Base-by-base conservation (phyloP, 2,888 invertebrate genomes). In the Anthrax anthrax region DNA sequence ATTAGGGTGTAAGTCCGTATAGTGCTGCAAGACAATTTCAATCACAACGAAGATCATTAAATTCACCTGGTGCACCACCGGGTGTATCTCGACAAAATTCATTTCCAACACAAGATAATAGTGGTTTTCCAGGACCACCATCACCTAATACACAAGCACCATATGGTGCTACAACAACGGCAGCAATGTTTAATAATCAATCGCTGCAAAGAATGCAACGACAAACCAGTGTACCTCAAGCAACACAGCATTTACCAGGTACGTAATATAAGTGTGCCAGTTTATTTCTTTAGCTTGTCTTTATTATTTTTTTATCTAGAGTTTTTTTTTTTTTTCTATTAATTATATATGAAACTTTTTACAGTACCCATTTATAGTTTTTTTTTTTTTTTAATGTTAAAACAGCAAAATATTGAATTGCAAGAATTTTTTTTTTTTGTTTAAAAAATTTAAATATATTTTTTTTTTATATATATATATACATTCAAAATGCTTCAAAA, bases 181-280 rank as follows among this genome's bases (percentile, higher is more conserved):
- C 53, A 41, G 63, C 54, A 49, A 58, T 62, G 46, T 67, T 64
- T 52, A 66, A 61, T 52, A 58, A 57, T 45, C 55, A 55, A 46
- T 64, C 64, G 50, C 49, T 65, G 53, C 64, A 67, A 51, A 61
- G 69, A 18, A 56, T 68, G 53, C 68, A 67, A 51, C 61, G 69
- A 1, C 68, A 68, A 54, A 56, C 58, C 37, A 67, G 63, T 57
- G 61, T 65, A 49, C 67, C 68, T 16, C 69, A 69, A 54, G 63
- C 67, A 42, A 65, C 68, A 32, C 69, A 68, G 54, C 68, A 69
- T 56, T 56, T 69, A 55, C 67, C 68, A 61, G 69, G 69, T 68
- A 56, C 19, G 46, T 43, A 4, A 14, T 37, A 37, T 42, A 34
- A 16, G 3, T 40, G 9, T 40, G n/a, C 17, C 13, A 4, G 12